These are phyloP conservation scores for Mythimna impura DNA, from an alignment of 2,888 invertebrate species.

Conservation along the genomic window DNA sequence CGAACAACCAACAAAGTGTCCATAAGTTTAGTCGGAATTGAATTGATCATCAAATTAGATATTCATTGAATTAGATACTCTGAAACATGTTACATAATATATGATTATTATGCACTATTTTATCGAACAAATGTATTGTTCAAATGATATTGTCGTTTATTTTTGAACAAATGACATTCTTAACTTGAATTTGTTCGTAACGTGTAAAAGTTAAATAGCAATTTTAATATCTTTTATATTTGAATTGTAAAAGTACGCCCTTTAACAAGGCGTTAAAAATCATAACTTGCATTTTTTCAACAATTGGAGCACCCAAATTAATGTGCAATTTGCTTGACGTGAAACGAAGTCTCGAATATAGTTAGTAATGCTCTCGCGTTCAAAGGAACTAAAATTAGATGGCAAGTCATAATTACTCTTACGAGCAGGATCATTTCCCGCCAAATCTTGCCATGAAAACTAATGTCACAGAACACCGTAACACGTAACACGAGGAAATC, in stretches of 20 bases:
- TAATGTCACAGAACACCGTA: conserved; percentile 27
- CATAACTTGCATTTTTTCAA: conserved; percentile 1
- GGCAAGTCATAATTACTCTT: conserved; percentile 41
- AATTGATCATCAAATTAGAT: conserved; percentile 1
- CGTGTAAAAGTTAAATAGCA: no score
- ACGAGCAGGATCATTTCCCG: conserved; percentile 26
- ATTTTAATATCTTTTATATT: not conserved
- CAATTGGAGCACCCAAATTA: not conserved
- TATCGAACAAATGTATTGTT: not conserved
- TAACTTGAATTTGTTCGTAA: not conserved
- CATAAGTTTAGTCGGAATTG: not conserved
- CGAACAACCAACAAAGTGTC: not conserved
- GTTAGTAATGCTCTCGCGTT: conserved; percentile 57
- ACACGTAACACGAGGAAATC: conserved; percentile 8
- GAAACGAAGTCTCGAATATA: conserved; percentile 57
- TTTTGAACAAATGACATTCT: not conserved
- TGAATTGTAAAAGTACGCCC: not conserved
- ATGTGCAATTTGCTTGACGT: conserved; percentile 20
- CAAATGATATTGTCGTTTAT: not conserved
- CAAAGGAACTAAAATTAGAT: conserved; percentile 66
- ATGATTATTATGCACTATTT: not conserved
- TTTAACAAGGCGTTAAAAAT: conserved; percentile 1
- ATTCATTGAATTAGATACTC: not conserved
- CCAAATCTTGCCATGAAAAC: conserved; percentile 41
- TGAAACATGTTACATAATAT: not conserved